Evolutionary conservation across 64 coral and sea anemone species (phyloP).

Genomic region (Stichodactyla helianthus): DNA sequence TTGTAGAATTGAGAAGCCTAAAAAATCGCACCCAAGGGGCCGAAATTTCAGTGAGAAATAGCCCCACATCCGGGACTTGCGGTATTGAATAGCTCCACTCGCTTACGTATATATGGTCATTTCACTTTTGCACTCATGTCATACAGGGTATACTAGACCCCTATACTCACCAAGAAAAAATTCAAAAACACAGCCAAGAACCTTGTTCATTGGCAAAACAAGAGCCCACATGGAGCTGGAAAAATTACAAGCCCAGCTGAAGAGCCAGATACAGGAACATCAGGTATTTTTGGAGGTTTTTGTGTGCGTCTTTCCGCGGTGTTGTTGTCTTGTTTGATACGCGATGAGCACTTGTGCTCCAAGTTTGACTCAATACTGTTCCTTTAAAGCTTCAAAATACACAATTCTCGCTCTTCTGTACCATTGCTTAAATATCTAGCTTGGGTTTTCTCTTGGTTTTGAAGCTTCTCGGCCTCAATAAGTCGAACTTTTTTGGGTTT

Average conservation of each 20-base stretch:
- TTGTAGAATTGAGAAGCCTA: no score
- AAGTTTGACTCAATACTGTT: constrained; percentile 31
- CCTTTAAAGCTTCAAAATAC: not conserved
- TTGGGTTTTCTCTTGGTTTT: constrained; percentile 30
- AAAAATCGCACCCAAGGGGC: not conserved
- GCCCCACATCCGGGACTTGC: constrained; percentile 28
- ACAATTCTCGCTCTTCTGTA: constrained; percentile 27
- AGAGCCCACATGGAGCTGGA: constrained; percentile 70
- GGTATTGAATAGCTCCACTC: constrained; percentile 18
- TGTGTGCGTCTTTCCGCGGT: not conserved
- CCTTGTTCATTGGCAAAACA: not conserved
- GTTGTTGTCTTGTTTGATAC: constrained; percentile 34
- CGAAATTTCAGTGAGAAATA: constrained; percentile 16
- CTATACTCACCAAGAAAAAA: constrained; percentile 2
- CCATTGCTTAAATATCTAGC: not conserved
- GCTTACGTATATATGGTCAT: constrained; percentile 24
- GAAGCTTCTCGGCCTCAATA: not conserved
- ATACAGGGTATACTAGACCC: constrained; percentile 27
- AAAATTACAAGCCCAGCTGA: constrained; percentile 82
- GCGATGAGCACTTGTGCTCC: constrained; percentile 2
- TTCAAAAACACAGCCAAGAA: not conserved
- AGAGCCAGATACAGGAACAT: constrained; percentile 81
- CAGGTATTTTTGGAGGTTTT: constrained; percentile 61
- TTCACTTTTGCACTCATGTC: constrained; percentile 29
- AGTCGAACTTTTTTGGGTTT: constrained; percentile 15